phyloP scores from a whole-genome alignment of 2,113 vertebrate species.

The Bagarius yarrelli region DNA sequence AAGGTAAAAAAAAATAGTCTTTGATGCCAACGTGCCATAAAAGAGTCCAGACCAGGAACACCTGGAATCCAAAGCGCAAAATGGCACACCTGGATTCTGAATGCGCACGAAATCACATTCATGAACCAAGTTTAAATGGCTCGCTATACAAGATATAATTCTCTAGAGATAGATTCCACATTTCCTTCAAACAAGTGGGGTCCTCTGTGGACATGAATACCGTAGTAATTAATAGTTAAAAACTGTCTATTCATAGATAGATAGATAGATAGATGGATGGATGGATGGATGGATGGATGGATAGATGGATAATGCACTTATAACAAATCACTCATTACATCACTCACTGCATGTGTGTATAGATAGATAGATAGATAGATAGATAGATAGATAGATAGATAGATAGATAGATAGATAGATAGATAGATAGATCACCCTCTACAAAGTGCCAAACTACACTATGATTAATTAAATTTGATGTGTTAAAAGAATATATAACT shows the following conservation, averaged over 20 bases:
- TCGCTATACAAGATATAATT: neutral
- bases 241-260: too few relatives aligned
- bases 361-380: neutral
- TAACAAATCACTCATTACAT: too few relatives aligned
- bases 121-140: neutral
- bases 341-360: neutral
- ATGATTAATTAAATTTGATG: neutral
- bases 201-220: neutral
- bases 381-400: too few relatives aligned
- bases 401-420: too few relatives aligned
- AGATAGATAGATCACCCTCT: too few relatives aligned
- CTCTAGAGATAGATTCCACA: neutral
- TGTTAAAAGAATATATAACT: neutral
- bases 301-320: too few relatives aligned
- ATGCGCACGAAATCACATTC: neutral
- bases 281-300: too few relatives aligned
- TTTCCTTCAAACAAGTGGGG: neutral
- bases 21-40: neutral
- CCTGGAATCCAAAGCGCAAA: neutral
- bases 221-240: too few relatives aligned
- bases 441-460: neutral
- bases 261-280: too few relatives aligned
- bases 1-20: slow-evolving; percentile 63
- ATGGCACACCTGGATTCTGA: neutral
- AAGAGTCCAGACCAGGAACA: neutral